phyloP scores from a whole-genome alignment of 2,888 invertebrate species.

The Odontocolon sp. region DNA sequence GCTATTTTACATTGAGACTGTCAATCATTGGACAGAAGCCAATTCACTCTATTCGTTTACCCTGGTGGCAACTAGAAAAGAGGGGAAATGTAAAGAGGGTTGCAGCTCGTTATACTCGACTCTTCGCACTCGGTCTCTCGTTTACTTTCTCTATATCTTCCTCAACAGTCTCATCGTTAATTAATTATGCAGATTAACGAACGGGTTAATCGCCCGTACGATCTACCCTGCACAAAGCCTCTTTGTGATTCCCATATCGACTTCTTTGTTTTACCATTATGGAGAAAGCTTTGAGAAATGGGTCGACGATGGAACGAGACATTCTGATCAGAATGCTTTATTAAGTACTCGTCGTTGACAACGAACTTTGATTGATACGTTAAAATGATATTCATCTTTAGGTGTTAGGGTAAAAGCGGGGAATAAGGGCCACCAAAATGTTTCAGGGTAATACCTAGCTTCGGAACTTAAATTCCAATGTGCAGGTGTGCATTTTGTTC shows the following conservation, averaged over 20 bases:
- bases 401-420: no score
- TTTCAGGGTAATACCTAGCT: no score
- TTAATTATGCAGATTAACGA: conserved; percentile 65
- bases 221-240: conserved; percentile 56
- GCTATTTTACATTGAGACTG: no score
- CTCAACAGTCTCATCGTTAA: conserved; percentile 50
- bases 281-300: conserved; percentile 43
- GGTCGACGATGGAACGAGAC: conserved; percentile 15
- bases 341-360: conserved; percentile 34
- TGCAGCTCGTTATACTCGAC: conserved; percentile 32
- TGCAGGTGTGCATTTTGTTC: no score
- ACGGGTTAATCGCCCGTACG: conserved; percentile 61
- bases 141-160: background rate
- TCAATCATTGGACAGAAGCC: no score
- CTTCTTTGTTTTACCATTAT: conserved; percentile 20
- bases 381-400: background rate
- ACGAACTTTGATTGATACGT: conserved; percentile 30
- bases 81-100: background rate
- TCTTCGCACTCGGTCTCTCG: conserved; percentile 3
- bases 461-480: no score
- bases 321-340: conserved; percentile 37
- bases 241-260: conserved; percentile 56
- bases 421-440: no score
- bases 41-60: no score
- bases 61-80: no score